Evolutionary conservation across 2,888 invertebrate species (phyloP), one percentile per base, ranked within the genome.

Genomic region (Cataglyphis rosenhaueri): DNA sequence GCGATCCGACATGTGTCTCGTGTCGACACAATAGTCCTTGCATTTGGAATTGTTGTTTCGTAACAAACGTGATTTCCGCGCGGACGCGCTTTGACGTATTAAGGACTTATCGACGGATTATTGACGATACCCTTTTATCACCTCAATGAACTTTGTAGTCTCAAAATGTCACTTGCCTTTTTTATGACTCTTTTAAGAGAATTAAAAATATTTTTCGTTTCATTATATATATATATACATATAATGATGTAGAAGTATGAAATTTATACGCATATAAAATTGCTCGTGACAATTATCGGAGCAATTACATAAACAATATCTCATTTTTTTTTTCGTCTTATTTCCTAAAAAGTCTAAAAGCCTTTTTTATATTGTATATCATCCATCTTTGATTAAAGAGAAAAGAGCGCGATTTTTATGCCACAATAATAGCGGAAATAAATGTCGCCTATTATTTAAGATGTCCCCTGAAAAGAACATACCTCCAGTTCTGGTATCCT

Each of bases 401-500:
- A 48, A 18, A 48, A 48, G 18, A 18, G 18, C 1, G 18, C 18
- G 48, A 48, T 48, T 48, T 48, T 48, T 48, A 48, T 18, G 6
- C 1, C 48, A 18, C 6, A n/a, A 62, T 64, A 35, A 38, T 10
- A 62, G 35, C 9, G 32, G 25, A 9, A n/a, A 29, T 55, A 32
- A 25, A 35, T 35, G 55, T 12, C 35, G 18, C 35, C 29, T 55
- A 21, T 41, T 32, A 25, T 15, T 70, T 57, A 12, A 3, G 10
- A 25, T 25, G 1, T 25, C n/a, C 29, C 8, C 32, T 15, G 15
- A 18, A 44, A 0, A 44, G n/a, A 48, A 44, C 85, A 73, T 90
- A 94, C 93, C 93, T 93, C 90, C 57, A 92, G 62, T 41, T 86
- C 91, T 29, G 91, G 90, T 76, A 91, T 90, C 68, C 85, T 89